Percentiles rank a stretch among this genome's conserved stretches.
phyloP scores from a whole-genome alignment of 2,113 vertebrate species.

The Diadophis punctatus region DNA sequence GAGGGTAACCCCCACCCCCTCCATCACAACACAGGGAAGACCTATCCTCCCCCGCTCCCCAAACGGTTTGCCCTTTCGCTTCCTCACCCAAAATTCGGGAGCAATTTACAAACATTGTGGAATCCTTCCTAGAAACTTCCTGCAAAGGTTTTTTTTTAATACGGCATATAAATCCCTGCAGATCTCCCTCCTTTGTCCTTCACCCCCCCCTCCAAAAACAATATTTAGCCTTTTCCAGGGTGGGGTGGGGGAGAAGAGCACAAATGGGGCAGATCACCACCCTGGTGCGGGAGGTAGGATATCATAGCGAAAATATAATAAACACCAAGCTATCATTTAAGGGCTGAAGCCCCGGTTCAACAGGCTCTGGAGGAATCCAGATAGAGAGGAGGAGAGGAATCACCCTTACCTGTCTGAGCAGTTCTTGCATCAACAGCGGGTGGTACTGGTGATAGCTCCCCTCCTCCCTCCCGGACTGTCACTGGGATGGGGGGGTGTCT shows the following conservation, averaged over 20 bases:
- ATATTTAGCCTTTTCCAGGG: not conserved
- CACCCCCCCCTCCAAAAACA: too few relatives aligned
- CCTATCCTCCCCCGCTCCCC: not conserved
- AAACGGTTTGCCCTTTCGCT: not conserved
- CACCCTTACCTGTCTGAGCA: conserved; percentile 25
- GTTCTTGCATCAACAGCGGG: conserved; percentile 10
- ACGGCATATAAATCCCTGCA: not conserved
- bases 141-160: not conserved
- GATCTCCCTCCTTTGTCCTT: too few relatives aligned
- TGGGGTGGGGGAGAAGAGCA: not conserved
- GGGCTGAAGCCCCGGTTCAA: not conserved
- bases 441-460: not conserved
- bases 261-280: not conserved
- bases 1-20: not conserved
- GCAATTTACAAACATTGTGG: not conserved
- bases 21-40: not conserved
- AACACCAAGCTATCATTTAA: not conserved
- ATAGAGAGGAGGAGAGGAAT: not conserved
- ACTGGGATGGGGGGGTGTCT: not conserved
- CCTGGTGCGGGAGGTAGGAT: too few relatives aligned
- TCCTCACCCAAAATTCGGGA: not conserved
- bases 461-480: conserved; percentile 8
- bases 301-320: not conserved
- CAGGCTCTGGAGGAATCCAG: not conserved
- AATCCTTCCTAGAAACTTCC: not conserved